Percentiles rank a stretch among this genome's conserved stretches.
These are phyloP conservation scores for Sericinus montela DNA, from an alignment of 2,888 invertebrate species.

Conservation along the genomic window DNA sequence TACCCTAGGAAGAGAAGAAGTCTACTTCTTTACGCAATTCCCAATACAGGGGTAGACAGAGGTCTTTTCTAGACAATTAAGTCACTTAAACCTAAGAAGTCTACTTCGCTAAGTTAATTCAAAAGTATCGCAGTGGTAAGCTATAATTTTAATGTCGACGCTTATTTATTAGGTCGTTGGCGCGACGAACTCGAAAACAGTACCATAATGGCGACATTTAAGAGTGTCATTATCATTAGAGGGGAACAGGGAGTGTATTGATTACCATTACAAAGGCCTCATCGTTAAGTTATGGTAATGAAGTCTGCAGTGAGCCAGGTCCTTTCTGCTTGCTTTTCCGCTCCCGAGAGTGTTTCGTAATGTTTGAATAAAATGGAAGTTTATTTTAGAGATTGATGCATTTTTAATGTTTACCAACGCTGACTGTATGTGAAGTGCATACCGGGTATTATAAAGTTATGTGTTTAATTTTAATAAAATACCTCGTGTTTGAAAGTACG, in stretches of 20 bases:
- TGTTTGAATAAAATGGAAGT: conserved; percentile 21
- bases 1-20: too few relatives aligned
- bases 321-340: not conserved
- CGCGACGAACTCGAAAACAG: not conserved
- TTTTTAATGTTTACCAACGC: conserved; percentile 12
- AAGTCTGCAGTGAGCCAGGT: conserved; percentile 8
- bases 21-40: too few relatives aligned
- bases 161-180: not conserved
- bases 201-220: conserved; percentile 15
- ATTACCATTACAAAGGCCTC: conserved; percentile 35
- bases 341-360: conserved; percentile 24
- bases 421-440: not conserved
- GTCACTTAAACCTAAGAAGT: too few relatives aligned
- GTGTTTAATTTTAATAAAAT: too few relatives aligned
- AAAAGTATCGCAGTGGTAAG: too few relatives aligned
- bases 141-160: too few relatives aligned
- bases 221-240: conserved; percentile 22
- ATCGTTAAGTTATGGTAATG: conserved; percentile 32
- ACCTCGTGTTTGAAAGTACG: too few relatives aligned
- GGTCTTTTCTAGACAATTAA: too few relatives aligned
- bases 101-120: too few relatives aligned
- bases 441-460: too few relatives aligned
- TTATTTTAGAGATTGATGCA: conserved; percentile 16
- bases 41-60: too few relatives aligned
- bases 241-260: conserved; percentile 20